These are phyloP conservation scores for Trogon surrucura DNA, from an alignment of 2,113 vertebrate genomes.

Conservation along the genomic window DNA sequence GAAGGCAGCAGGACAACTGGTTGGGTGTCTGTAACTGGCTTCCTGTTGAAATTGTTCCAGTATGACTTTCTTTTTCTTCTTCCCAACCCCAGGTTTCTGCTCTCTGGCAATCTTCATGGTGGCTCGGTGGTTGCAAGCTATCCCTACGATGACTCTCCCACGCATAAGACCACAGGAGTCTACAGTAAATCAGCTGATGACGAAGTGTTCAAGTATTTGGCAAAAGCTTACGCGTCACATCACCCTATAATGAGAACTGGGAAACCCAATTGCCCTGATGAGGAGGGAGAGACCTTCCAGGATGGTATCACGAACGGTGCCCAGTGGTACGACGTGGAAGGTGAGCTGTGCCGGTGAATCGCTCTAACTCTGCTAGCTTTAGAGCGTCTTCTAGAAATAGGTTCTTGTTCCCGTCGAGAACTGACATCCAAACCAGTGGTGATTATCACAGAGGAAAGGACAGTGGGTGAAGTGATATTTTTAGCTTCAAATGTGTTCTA, in stretches of 20 bases:
- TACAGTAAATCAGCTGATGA: conserved; percentile 93
- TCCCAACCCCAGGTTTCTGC: conserved; percentile 85
- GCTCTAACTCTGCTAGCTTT: background rate
- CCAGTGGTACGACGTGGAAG: conserved; percentile 92
- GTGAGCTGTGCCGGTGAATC: conserved; percentile 69
- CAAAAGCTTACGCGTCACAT: conserved; percentile 87
- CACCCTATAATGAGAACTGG: conserved; percentile 94
- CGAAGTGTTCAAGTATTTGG: conserved; percentile 87
- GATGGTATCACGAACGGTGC: conserved; percentile 96
- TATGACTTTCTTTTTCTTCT: background rate
- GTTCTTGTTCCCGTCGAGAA: background rate
- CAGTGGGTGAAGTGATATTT: background rate
- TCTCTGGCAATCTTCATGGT: conserved; percentile 95
- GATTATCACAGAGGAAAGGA: background rate
- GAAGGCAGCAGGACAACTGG: background rate
- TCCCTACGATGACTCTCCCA: conserved; percentile 91
- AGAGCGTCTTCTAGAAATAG: background rate
- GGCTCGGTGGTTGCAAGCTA: conserved; percentile 97
- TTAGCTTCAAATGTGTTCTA: background rate
- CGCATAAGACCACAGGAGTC: conserved; percentile 74
- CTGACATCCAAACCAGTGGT: background rate
- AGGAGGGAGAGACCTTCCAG: conserved; percentile 81
- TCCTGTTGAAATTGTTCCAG: background rate
- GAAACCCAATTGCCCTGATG: conserved; percentile 82
- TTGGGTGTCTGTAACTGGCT: background rate